Evolutionary conservation across 2,113 vertebrate species (phyloP).

Genomic region (Ovibos moschatus): DNA sequence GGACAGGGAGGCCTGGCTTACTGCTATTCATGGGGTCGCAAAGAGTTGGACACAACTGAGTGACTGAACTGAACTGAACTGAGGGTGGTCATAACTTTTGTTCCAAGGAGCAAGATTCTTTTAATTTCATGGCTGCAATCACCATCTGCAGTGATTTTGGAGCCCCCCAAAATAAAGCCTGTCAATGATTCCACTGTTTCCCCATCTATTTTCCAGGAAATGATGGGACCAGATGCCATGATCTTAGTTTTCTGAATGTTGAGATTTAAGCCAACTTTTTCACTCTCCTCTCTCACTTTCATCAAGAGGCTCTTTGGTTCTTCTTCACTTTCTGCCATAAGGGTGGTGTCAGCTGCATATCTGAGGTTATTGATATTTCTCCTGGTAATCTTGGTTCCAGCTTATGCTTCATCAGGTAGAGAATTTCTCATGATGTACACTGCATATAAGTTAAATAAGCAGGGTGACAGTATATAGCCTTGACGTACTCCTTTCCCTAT

Average conservation of each 20-base stretch:
- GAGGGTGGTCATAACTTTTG: not conserved
- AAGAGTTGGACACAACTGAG: too few relatives aligned
- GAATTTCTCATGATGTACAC: not conserved
- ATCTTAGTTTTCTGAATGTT: not conserved
- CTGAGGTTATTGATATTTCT: not conserved
- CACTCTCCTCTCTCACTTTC: not conserved
- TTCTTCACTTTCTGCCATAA: not conserved
- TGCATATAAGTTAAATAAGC: not conserved
- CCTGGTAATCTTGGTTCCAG: not conserved
- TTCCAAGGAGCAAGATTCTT: not conserved
- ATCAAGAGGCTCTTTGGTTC: not conserved
- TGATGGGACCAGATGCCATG: not conserved
- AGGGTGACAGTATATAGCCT: not conserved
- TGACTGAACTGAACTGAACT: too few relatives aligned
- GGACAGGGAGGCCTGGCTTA: too few relatives aligned
- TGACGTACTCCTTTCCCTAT: not conserved
- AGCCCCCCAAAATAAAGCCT: fast-evolving
- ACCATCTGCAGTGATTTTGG: not conserved
- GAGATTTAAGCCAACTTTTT: not conserved
- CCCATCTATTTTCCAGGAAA: not conserved
- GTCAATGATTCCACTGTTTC: not conserved
- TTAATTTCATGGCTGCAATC: not conserved
- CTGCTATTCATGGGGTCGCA: too few relatives aligned
- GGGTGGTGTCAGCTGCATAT: not conserved
- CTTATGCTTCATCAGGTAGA: not conserved